phyloP scores from a whole-genome alignment of 2,888 invertebrate species.

The Chymomyza procnemis region DNA sequence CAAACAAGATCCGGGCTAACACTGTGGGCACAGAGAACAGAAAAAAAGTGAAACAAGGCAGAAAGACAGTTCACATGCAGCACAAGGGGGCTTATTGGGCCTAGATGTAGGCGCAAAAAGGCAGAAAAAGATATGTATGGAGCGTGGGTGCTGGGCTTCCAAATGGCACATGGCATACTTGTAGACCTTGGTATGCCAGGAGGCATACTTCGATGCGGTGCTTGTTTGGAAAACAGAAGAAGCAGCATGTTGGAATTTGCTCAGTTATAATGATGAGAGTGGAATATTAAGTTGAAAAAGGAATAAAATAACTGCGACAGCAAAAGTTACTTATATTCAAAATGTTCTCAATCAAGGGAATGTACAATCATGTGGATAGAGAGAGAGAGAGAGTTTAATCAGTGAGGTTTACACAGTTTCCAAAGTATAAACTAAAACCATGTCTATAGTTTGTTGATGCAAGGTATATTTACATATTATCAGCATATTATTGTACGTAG shows the following conservation, averaged over 20 bases:
- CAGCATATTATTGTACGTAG: too few relatives aligned
- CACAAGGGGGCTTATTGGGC: constrained; percentile 38
- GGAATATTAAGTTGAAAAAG: constrained; percentile 24
- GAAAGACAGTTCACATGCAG: constrained; percentile 34
- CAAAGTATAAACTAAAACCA: too few relatives aligned
- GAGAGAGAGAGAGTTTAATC: too few relatives aligned
- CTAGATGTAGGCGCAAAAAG: not conserved
- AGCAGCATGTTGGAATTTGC: constrained; percentile 11
- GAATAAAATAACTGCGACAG: not conserved
- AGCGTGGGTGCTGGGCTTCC: constrained; percentile 26
- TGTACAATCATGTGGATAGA: too few relatives aligned
- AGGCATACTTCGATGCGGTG: constrained; percentile 19
- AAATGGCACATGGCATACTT: constrained; percentile 46
- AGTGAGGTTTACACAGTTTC: too few relatives aligned
- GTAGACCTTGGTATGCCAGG: constrained; percentile 20
- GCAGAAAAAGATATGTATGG: not conserved
- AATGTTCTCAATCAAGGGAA: too few relatives aligned
- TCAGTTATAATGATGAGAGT: constrained; percentile 17
- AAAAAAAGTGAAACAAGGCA: constrained; percentile 2
- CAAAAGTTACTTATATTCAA: not conserved
- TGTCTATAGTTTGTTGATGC: too few relatives aligned
- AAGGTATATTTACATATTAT: too few relatives aligned
- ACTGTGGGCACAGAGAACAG: constrained; percentile 13
- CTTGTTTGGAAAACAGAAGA: too few relatives aligned
- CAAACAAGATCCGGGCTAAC: constrained; percentile 51